Percentiles rank a stretch among this genome's conserved stretches.
phyloP scores from a whole-genome alignment of 2,797 vertebrate genomes.

The Anas flavirostris region DNA sequence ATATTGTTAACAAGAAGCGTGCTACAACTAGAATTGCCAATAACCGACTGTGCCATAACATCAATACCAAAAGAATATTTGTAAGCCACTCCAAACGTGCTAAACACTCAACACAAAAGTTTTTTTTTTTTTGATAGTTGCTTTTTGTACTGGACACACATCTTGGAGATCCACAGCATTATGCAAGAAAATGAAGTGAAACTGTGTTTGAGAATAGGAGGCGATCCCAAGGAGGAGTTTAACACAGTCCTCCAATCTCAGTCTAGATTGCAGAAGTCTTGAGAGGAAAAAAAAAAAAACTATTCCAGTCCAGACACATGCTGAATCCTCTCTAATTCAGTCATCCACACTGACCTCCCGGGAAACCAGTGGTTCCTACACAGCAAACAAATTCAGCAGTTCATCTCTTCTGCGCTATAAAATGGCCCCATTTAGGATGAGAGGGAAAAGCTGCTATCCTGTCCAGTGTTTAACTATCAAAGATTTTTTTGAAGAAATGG shows the following conservation, averaged over 20 bases:
- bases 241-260: neutral
- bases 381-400: neutral
- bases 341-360: neutral
- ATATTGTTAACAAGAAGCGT: conserved; percentile 11
- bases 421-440: neutral
- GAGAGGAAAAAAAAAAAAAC: neutral
- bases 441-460: conserved; percentile 47
- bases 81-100: neutral
- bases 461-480: neutral
- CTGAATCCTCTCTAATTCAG: neutral
- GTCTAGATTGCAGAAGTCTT: neutral
- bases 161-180: neutral
- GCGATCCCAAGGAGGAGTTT: neutral
- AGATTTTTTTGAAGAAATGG: neutral
- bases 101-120: neutral
- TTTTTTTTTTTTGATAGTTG: neutral
- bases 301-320: neutral
- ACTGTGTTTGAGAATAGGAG: conserved; percentile 17
- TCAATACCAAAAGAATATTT: neutral
- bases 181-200: conserved; percentile 3
- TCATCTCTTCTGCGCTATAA: neutral
- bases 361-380: neutral
- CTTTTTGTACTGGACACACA: conserved; percentile 23
- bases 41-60: neutral
- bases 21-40: conserved; percentile 9